These are phyloP conservation scores for Ectemnius continuus DNA, from an alignment of 2,888 invertebrate genomes.

Conservation along the genomic window DNA sequence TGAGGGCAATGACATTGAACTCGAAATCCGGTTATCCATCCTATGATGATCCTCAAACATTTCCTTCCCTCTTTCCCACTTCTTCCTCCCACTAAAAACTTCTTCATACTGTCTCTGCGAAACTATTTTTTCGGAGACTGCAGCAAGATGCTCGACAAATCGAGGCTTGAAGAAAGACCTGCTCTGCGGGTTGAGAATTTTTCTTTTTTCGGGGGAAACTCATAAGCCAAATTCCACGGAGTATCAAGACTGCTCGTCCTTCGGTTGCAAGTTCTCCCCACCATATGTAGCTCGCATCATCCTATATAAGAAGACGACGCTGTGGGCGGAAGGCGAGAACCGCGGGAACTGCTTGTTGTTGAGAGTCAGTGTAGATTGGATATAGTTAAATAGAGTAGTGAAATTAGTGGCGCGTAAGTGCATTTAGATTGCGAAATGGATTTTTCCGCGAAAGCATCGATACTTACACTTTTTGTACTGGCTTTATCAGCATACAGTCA, in stretches of 20 bases:
- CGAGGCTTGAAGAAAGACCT: too few species aligned
- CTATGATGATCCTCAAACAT: not conserved
- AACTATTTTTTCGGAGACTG: too few species aligned
- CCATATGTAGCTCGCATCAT: not conserved
- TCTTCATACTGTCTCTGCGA: too few species aligned
- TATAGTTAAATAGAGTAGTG: too few species aligned
- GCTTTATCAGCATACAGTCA: not conserved
- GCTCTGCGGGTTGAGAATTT: not conserved
- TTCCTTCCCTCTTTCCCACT: too few species aligned
- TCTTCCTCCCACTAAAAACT: too few species aligned
- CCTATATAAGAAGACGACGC: slow-evolving; percentile 3
- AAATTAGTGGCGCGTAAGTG: not conserved
- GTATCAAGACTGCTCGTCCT: not conserved
- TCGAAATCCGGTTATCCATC: slow-evolving; percentile 21
- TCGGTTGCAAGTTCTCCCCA: not conserved
- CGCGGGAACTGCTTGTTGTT: not conserved
- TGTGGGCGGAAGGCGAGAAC: not conserved
- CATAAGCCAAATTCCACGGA: not conserved
- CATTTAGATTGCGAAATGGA: not conserved
- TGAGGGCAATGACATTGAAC: slow-evolving; percentile 36
- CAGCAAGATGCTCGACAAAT: too few species aligned
- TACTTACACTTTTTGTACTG: not conserved
- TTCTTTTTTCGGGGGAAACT: not conserved
- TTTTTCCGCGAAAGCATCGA: not conserved
- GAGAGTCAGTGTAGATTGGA: not conserved